Conservation (phyloP, 2,797 vertebrate genomes). For the Sciurus carolinensis region DNA sequence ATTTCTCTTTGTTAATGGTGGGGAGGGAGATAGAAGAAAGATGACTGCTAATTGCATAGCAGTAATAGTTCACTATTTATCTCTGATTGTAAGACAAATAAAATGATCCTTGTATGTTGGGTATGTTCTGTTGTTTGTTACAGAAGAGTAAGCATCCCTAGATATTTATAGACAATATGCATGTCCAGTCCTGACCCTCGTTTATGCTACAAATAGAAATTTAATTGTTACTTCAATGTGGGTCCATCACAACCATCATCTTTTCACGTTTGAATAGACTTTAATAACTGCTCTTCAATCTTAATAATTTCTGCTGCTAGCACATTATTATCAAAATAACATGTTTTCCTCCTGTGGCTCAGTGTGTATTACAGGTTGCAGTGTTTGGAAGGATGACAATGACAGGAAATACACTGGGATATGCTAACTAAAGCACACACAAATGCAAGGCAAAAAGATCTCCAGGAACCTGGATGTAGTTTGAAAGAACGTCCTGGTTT, state of each 20-base stretch:
- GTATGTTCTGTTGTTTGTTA: not conserved
- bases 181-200: constrained; percentile 2
- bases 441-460: not conserved
- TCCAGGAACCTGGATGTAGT: not conserved
- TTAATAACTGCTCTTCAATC: constrained; percentile 11
- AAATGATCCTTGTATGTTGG: not conserved
- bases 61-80: not conserved
- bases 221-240: constrained; percentile 15
- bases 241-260: not conserved
- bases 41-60: not conserved
- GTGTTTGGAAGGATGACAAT: constrained; percentile 43
- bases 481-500: constrained; percentile 31
- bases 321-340: constrained; percentile 55
- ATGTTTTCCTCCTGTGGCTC: constrained; percentile 6
- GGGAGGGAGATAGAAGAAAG: not conserved
- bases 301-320: constrained; percentile 39
- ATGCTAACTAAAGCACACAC: not conserved
- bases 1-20: constrained; percentile 6
- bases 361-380: constrained; percentile 3
- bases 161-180: not conserved
- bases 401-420: constrained; percentile 33
- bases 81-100: not conserved
- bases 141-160: not conserved
- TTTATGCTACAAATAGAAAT: constrained; percentile 55
- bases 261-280: constrained; percentile 4